phyloP scores from a whole-genome alignment of 2,888 invertebrate genomes.

The Apotomis turbidana region DNA sequence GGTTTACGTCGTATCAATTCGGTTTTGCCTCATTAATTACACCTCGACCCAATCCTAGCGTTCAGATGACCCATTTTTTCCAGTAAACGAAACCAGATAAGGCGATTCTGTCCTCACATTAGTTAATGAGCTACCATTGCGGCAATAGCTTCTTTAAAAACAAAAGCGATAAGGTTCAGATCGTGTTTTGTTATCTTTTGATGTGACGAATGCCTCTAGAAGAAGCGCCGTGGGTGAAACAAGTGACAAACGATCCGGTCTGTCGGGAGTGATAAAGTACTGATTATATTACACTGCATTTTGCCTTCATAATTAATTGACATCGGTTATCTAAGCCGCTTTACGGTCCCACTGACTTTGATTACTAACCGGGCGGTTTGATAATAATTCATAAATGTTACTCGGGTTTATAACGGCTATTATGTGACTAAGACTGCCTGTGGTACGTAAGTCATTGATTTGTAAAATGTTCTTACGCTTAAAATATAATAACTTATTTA shows the following conservation, averaged over 20 bases:
- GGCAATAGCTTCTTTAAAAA: slow-evolving; percentile 60
- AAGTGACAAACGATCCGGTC: slow-evolving; percentile 78
- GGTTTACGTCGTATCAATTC: slow-evolving; percentile 18
- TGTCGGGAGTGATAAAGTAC: slow-evolving; percentile 82
- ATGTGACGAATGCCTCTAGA: slow-evolving; percentile 74
- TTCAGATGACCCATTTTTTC: slow-evolving; percentile 61
- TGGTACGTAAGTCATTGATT: slow-evolving; percentile 6
- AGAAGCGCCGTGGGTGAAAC: slow-evolving; percentile 76
- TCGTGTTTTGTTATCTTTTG: slow-evolving; percentile 49
- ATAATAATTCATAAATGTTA: slow-evolving; percentile 59
- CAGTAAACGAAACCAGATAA: slow-evolving; percentile 77
- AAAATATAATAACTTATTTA: neutral
- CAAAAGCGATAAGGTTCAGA: slow-evolving; percentile 60
- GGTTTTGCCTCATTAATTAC: slow-evolving; percentile 28
- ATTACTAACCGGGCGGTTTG: slow-evolving; percentile 57
- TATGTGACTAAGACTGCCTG: slow-evolving; percentile 24
- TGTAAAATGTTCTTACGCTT: slow-evolving; percentile 4
- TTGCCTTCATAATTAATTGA: slow-evolving; percentile 80
- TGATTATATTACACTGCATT: slow-evolving; percentile 81
- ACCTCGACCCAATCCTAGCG: slow-evolving; percentile 46
- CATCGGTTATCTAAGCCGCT: slow-evolving; percentile 70
- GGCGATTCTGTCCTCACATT: slow-evolving; percentile 75
- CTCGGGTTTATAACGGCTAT: slow-evolving; percentile 51
- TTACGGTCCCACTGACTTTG: slow-evolving; percentile 60
- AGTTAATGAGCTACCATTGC: slow-evolving; percentile 60